Conservation (phyloP, 2,113 vertebrate genomes). For the Polyodon spathula region DNA sequence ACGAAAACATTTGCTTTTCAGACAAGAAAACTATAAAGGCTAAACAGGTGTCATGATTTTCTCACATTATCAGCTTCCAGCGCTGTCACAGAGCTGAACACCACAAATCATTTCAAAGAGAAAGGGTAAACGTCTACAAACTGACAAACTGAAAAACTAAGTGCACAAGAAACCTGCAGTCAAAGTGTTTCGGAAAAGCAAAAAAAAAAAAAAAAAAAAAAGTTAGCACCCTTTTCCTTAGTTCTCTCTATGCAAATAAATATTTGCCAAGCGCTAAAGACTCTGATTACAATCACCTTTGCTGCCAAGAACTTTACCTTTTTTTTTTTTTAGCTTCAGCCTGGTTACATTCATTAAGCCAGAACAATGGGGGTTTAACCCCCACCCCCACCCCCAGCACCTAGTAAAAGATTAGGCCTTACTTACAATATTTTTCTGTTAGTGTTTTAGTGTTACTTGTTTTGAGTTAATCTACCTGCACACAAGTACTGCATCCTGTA, state of each 20-base stretch:
- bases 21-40: background rate
- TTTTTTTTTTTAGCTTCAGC: slow-evolving; percentile 16
- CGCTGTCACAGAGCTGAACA: slow-evolving; percentile 23
- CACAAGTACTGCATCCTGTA: slow-evolving; percentile 26
- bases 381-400: slow-evolving; percentile 30
- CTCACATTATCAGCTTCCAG: slow-evolving; percentile 24
- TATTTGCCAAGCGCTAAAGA: slow-evolving; percentile 46
- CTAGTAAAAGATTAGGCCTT: slow-evolving; percentile 26
- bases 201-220: slow-evolving; percentile 19
- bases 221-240: slow-evolving; percentile 13
- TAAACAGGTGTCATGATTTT: background rate
- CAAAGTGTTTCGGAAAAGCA: slow-evolving; percentile 18
- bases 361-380: slow-evolving; percentile 41
- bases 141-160: slow-evolving; percentile 8
- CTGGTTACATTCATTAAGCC: slow-evolving; percentile 34
- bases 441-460: slow-evolving; percentile 15
- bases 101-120: slow-evolving; percentile 26
- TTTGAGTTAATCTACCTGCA: slow-evolving; percentile 23
- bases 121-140: slow-evolving; percentile 13
- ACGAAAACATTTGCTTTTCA: no score
- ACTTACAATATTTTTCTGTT: slow-evolving; percentile 28
- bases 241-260: slow-evolving; percentile 36
- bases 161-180: slow-evolving; percentile 12
- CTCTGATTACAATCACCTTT: slow-evolving; percentile 35
- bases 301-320: no score